These are phyloP conservation scores for Morpho achilles DNA, from an alignment of 2,888 invertebrate species.

Conservation along the genomic window DNA sequence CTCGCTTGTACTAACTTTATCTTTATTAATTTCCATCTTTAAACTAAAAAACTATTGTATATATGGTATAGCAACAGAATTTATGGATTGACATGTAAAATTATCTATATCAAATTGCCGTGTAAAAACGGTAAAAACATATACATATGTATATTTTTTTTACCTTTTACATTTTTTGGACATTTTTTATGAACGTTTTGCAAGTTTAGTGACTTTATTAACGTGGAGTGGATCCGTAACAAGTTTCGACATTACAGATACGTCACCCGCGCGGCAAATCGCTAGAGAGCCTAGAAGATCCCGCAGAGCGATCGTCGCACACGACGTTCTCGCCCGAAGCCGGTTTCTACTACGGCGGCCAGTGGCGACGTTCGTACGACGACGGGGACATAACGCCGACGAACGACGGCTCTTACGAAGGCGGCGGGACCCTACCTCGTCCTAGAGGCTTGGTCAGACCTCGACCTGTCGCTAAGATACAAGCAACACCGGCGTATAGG, in stretches of 20 bases:
- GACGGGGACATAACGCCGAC: constrained; percentile 93
- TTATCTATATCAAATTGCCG: too few species aligned
- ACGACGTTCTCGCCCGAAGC: constrained; percentile 81
- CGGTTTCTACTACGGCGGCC: constrained; percentile 78
- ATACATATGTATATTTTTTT: too few species aligned
- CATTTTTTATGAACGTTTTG: constrained; percentile 4
- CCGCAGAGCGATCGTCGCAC: constrained; percentile 81
- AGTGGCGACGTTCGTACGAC: constrained; percentile 89
- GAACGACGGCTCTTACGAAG: constrained; percentile 85
- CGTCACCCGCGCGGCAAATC: constrained; percentile 92
- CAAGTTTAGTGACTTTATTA: background rate
- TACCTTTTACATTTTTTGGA: too few species aligned
- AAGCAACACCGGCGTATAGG: constrained; percentile 75
- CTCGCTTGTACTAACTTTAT: too few species aligned
- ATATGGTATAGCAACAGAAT: too few species aligned
- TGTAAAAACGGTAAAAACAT: background rate
- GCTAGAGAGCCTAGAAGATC: constrained; percentile 90
- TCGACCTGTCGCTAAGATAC: constrained; percentile 88
- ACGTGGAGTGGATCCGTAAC: background rate
- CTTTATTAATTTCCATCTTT: too few species aligned
- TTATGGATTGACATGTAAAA: too few species aligned
- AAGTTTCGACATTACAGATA: constrained; percentile 71
- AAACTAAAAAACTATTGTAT: too few species aligned
- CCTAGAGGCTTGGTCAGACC: constrained; percentile 90
- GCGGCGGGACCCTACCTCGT: constrained; percentile 92